Base-by-base conservation (phyloP, 2,113 vertebrate genomes). In the Thymallus thymallus region DNA sequence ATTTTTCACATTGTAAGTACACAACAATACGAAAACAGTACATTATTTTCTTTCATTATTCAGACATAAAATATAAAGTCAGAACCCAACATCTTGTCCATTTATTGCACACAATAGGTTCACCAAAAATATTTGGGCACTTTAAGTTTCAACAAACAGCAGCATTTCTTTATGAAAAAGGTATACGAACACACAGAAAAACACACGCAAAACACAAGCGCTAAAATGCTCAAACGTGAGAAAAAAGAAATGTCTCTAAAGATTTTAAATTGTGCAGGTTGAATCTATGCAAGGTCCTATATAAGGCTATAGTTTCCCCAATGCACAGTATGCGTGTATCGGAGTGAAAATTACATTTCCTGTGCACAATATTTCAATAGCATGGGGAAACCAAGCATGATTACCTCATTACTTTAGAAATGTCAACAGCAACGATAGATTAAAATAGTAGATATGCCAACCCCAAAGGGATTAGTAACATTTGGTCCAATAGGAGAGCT, bases 61-160 rank as follows among this genome's bases (percentile, higher is more conserved):
- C 75, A 81, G 84, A 79, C 71, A 87, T 65, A 73, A 84, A 80
- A 86, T 68, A 26, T 76, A 68, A 72, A 80, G 58, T 73, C 80
- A 46, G 56, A 75, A 61, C 68, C 20, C 84, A 73, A 84, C 84
- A 90, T 2, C 82, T 80, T 70, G 80, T 90, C 83, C 78, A 88
- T 89, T 90, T 92, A 91, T 91, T 92, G 91, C 90, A 91, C 90
- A 89, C 88, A 75, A 86, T 85, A 62, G 80, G 74, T 85, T 89
- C 88, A 90, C 90, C 29, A 88, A 91, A 90, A 90, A 91, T 87
- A 88, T 81, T 88, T 85, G 88, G 90, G 90, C 89, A 92, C 91
- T 91, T 91, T 84, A 82, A 82, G 71, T 88, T 89, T 88, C 79
- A 72, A 86, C 88, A 86, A 88, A 90, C 88, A 92, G 91, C 91